A percentile compares a stretch with the other conserved stretches of the same genome.
These are phyloP conservation scores for Psettodes erumei DNA, from an alignment of 2,113 vertebrate genomes.

Conservation along the genomic window DNA sequence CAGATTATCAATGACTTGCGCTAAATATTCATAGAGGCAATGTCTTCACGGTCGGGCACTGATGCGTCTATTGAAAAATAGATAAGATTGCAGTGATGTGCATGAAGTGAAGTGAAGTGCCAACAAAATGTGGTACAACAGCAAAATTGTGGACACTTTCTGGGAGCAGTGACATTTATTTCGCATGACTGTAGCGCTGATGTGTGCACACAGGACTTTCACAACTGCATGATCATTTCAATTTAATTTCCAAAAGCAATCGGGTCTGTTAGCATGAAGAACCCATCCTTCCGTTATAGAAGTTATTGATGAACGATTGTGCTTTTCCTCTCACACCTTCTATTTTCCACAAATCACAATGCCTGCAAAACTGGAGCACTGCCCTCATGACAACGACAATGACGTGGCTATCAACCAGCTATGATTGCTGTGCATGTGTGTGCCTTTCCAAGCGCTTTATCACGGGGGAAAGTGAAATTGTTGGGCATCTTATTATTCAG, in stretches of 20 bases:
- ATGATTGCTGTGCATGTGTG: slow-evolving; percentile 26
- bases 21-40: neutral
- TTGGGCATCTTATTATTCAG: slow-evolving; percentile 13
- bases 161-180: slow-evolving; percentile 5
- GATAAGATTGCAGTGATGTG: neutral
- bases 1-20: neutral
- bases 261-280: neutral
- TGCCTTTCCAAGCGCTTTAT: neutral
- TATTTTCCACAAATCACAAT: neutral
- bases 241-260: slow-evolving; percentile 23
- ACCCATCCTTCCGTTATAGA: neutral
- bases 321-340: neutral
- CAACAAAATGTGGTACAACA: neutral
- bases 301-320: no score
- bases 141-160: neutral
- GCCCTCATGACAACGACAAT: slow-evolving; percentile 19
- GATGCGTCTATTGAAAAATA: neutral
- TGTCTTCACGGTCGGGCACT: neutral
- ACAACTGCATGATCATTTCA: neutral
- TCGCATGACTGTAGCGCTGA: neutral
- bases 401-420: slow-evolving; percentile 16
- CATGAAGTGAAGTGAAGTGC: no score
- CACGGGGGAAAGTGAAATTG: neutral
- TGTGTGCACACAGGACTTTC: neutral
- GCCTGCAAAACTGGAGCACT: slow-evolving; percentile 10